These are phyloP conservation scores for Hemitrygon akajei DNA, from an alignment of 2,797 vertebrate genomes.

Conservation along the genomic window DNA sequence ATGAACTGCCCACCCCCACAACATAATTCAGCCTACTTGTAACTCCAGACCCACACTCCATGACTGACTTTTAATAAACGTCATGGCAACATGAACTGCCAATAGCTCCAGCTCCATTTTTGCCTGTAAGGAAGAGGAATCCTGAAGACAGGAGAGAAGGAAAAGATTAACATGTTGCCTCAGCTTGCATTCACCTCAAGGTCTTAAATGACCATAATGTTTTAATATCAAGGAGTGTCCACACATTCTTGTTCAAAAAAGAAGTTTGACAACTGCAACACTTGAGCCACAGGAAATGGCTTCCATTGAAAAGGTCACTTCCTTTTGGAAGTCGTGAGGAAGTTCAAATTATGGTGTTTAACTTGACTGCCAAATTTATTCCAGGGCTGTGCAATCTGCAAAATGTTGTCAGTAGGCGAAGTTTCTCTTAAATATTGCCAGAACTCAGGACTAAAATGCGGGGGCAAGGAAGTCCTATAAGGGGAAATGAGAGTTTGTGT, in stretches of 20 bases:
- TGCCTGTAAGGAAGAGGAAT: neutral
- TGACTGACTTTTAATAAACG: no score
- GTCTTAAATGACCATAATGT: neutral
- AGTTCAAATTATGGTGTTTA: conserved; percentile 36
- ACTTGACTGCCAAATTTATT: conserved; percentile 37
- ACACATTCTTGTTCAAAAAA: neutral
- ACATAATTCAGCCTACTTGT: neutral
- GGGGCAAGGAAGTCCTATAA: neutral
- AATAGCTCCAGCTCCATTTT: neutral
- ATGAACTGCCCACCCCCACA: neutral
- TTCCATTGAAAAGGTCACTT: conserved; percentile 30
- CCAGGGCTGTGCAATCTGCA: conserved; percentile 34
- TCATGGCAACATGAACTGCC: neutral
- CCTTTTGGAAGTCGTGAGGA: conserved; percentile 38
- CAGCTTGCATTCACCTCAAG: neutral
- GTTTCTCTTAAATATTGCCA: neutral
- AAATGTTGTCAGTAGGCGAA: conserved; percentile 20
- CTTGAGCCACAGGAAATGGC: conserved; percentile 34
- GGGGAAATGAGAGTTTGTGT: neutral
- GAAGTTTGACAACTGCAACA: neutral
- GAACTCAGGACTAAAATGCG: neutral
- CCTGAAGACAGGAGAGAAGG: neutral
- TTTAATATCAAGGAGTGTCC: neutral
- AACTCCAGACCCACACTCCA: neutral
- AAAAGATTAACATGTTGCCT: neutral